Conservation (phyloP, 2,888 invertebrate species). For the Epistrophe eligans region DNA sequence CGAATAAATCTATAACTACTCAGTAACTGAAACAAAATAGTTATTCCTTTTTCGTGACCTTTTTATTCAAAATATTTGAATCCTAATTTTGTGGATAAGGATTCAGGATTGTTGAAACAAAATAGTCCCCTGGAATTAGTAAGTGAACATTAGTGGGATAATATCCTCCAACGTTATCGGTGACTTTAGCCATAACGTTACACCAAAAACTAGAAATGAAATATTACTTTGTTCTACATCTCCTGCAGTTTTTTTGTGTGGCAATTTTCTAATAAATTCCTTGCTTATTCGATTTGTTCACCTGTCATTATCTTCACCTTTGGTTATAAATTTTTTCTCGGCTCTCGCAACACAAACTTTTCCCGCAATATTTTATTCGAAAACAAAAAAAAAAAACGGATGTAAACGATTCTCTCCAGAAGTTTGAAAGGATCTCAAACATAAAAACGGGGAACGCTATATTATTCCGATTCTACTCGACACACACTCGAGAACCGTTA, state of each 20-base stretch:
- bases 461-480: constrained; percentile 42
- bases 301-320: background rate
- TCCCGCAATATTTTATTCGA: background rate
- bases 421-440: constrained; percentile 53
- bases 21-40: no score
- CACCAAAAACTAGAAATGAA: no score
- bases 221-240: no score
- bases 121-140: no score
- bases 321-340: background rate
- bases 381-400: constrained; percentile 23
- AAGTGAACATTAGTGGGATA: no score
- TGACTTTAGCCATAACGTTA: no score
- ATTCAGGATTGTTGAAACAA: no score
- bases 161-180: no score
- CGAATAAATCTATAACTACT: no score
- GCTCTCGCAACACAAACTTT: background rate
- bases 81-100: no score
- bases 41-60: no score
- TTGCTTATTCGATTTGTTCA: background rate
- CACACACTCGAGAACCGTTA: constrained; percentile 57
- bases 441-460: constrained; percentile 23
- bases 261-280: background rate
- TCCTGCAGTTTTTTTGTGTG: background rate
- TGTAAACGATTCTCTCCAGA: constrained; percentile 24
- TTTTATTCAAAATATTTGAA: no score